Percentiles rank a stretch among this genome's conserved stretches.
Conservation (phyloP, 2,797 vertebrate species). For the Arctocebus calabarensis region DNA sequence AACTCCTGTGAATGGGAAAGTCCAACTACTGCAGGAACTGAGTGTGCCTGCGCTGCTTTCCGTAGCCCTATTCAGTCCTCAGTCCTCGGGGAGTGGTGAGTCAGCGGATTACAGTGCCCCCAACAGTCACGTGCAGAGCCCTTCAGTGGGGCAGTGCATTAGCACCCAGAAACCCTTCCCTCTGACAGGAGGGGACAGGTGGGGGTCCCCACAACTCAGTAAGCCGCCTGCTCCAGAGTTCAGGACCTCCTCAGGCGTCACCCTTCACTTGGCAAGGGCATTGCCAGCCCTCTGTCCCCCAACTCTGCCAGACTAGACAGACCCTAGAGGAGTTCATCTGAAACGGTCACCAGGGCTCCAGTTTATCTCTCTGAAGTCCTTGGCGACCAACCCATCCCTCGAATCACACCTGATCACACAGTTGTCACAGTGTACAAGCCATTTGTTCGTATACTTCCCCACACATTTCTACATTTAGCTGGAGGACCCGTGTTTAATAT, state of each 20-base stretch:
- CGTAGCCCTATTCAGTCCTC: slow-evolving; percentile 69
- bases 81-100: neutral
- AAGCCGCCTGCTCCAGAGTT: neutral
- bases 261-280: no score
- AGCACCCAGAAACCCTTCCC: slow-evolving; percentile 32
- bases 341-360: neutral
- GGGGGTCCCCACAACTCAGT: neutral
- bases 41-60: slow-evolving; percentile 69
- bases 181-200: no score
- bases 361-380: neutral
- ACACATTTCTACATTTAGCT: neutral
- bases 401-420: neutral
- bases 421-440: neutral
- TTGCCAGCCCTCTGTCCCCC: accelerated
- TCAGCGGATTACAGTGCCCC: slow-evolving; percentile 47
- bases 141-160: neutral
- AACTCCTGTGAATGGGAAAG: slow-evolving; percentile 74
- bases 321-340: neutral
- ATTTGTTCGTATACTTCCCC: neutral
- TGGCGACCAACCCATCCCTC: neutral
- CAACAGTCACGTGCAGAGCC: slow-evolving; percentile 63
- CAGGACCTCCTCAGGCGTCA: neutral
- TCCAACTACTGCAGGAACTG: slow-evolving; percentile 76
- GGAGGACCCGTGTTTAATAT: no score
- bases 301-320: neutral